Percentiles rank a stretch among this genome's conserved stretches.
phyloP scores from a whole-genome alignment of 2,113 vertebrate species.

The Mastomys coucha region DNA sequence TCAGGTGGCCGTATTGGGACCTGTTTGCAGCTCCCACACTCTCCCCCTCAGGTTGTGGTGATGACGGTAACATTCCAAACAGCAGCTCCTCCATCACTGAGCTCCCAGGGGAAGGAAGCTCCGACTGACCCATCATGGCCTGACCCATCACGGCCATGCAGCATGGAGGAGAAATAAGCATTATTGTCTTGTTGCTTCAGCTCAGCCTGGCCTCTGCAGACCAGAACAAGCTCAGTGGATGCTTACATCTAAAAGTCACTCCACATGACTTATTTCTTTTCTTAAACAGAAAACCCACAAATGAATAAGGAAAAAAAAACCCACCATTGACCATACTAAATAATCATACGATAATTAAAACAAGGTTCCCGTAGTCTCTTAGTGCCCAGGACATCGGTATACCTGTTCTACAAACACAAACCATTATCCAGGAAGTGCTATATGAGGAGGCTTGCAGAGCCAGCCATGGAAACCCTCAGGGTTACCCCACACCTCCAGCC shows the following conservation, averaged over 20 bases:
- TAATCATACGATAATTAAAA: neutral
- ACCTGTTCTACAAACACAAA: accelerated
- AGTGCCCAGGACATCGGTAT: neutral
- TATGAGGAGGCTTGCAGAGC: neutral
- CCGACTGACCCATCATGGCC: neutral
- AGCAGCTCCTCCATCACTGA: neutral
- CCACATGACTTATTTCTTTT: neutral
- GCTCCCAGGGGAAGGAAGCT: neutral
- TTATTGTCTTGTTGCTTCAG: neutral
- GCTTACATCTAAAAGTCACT: too few species aligned
- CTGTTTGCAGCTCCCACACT: neutral
- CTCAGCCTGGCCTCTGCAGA: neutral
- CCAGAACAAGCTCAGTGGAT: neutral
- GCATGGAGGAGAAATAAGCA: neutral
- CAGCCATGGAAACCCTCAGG: accelerated
- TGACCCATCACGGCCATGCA: too few species aligned
- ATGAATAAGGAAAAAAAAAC: neutral
- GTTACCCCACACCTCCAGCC: neutral
- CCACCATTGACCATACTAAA: neutral
- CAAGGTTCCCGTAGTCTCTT: neutral
- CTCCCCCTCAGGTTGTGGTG: neutral
- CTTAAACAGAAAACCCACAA: neutral
- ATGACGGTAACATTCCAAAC: neutral
- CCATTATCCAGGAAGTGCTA: neutral
- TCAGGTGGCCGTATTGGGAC: neutral